These are phyloP conservation scores for Lepidotrigona ventralis DNA, from an alignment of 1,140 invertebrate genomes.

Conservation along the genomic window DNA sequence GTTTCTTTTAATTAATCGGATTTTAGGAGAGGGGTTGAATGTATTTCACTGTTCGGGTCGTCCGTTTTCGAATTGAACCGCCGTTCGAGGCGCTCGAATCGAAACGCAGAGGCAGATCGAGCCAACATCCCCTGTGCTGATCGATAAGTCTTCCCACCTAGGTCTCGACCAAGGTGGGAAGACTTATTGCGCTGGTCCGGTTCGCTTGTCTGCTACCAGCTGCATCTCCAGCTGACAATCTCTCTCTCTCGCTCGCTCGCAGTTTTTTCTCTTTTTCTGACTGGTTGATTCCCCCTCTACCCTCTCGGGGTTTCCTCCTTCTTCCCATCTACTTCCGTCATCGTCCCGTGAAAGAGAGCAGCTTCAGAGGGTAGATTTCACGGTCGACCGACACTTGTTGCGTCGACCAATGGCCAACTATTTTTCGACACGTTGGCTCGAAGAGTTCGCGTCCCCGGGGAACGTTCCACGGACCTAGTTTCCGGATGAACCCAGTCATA, in stretches of 20 bases:
- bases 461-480: not conserved
- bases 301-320: conserved; percentile 2
- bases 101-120: not conserved
- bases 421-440: not conserved
- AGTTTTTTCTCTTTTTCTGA: not conserved
- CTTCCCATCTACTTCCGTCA: conserved; percentile 1
- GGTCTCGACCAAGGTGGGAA: conserved; percentile 28
- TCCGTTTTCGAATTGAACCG: not conserved
- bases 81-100: too few relatives aligned
- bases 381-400: conserved; percentile 67
- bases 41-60: too few relatives aligned
- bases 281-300: not conserved
- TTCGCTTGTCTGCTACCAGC: not conserved
- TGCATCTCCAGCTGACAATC: conserved; percentile 39
- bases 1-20: too few relatives aligned
- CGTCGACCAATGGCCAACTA: conserved; percentile 53
- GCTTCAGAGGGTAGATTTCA: conserved; percentile 47
- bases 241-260: conserved; percentile 18
- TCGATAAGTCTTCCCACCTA: conserved; percentile 55
- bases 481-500: too few relatives aligned
- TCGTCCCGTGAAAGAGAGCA: not conserved
- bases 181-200: conserved; percentile 31
- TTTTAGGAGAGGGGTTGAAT: too few relatives aligned
- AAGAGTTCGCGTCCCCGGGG: not conserved
- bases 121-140: not conserved